Base-by-base conservation (phyloP, 2,113 vertebrate species). In the Emydocephalus ijimae region DNA sequence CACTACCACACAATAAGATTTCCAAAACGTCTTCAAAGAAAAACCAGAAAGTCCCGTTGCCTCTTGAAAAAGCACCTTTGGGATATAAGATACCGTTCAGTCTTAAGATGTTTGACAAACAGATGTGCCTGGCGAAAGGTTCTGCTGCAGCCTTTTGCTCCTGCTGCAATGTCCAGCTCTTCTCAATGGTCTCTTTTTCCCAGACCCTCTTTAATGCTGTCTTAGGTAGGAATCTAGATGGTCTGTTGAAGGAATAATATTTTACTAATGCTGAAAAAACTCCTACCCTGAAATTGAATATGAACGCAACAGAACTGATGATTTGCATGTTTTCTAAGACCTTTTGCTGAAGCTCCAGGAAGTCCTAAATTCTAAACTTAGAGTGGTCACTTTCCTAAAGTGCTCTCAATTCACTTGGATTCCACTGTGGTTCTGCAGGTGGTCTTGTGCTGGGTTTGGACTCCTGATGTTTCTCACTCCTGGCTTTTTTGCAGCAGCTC, bases 401-500 rank as follows among this genome's bases (percentile, higher is more conserved):
- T 3, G 4, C 15, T 34, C 69, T 39, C n/a, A 15, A 7, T 20
- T 34, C n/a, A 3, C 15, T 20, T 74, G 69, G 34, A 20, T 34
- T 34, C n/a, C 5, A 3, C 61, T n/a, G 26, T 26, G 45, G 85
- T 5, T 14, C 11, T 48, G 43, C 39, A 86, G 43, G 5, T 48
- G 48, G 8, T 50, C 20, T 15, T 39, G n/a, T 7, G 69, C n/a
- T 39, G 15, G 8, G 15, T 20, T 81, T 34, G 69, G 69, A 8
- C 64, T 93, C 91, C 39, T 15, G n/a, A 18, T 90, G 3, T 0
- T 0, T 1, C 97, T 97, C 88, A 98, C 93, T 34, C 56, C 92
- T 43, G 74, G 15, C 97, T 95, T 97, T 95, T 93, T 97, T 97
- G 94, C 98, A 99, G 99, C 99, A 99, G 97, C 99, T 99, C 94